Evolutionary conservation across 2,888 invertebrate genomes (phyloP), one percentile per base, ranked within the genome.

Genomic region (Acrobasis consociella): DNA sequence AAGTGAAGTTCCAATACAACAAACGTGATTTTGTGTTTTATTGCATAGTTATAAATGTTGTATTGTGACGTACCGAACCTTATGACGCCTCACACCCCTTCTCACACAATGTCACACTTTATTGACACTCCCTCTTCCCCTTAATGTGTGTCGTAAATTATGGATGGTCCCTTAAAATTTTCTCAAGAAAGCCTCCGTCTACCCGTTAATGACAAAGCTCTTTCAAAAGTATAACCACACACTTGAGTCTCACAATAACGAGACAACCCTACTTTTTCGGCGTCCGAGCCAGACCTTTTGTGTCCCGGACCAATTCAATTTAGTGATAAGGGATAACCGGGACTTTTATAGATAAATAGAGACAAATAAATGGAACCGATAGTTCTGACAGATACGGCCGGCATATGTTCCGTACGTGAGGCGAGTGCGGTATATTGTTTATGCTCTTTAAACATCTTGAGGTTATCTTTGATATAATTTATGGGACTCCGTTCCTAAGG

Each of bases 281-380:
- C 65, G 59, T 61, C 49, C 65, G 69, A 66, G 71, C 72, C 72
- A 72, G 74, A 74, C 80, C 84, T 81, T 86, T 86, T 85, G 83
- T 75, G 74, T 81, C 80, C 80, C 78, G 66, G 68, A 76, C 77
- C 86, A 87, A 88, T 89, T 87, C 88, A 88, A 89, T 89, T 88
- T 85, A 82, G 83, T 83, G 86, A 89, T 87, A 88, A 86, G 83
- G 82, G 78, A 79, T 76, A 80, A 78, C 76, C 71, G 73, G 69
- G 70, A 72, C 74, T 73, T 73, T 74, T 76, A 72, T 76, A 82
- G 85, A 83, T 85, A 84, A 78, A 81, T 75, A 75, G 78, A 81
- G 82, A 85, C 85, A 83, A 86, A 83, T 83, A 86, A 83, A 84
- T 76, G 73, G 63, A 63, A 67, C 31, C 31, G 53, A 60, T 61